Evolutionary conservation across 2,797 vertebrate genomes (phyloP).

Genomic region (Bryconaethiops microstoma): DNA sequence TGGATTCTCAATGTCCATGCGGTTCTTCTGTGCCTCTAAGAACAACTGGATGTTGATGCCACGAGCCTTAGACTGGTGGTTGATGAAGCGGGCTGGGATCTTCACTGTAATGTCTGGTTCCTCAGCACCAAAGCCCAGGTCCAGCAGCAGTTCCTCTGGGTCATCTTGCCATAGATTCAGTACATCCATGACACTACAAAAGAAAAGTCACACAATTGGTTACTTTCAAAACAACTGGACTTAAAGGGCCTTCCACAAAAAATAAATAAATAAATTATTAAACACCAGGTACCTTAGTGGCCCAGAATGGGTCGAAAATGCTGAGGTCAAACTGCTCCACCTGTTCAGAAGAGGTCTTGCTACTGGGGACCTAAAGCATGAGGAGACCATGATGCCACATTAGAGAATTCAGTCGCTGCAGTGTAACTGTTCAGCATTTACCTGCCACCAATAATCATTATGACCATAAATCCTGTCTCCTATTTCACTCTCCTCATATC

Average conservation of each 20-base stretch:
- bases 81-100: conserved; percentile 89
- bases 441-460: not conserved
- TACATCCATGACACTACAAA: conserved; percentile 77
- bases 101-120: conserved; percentile 85
- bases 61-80: conserved; percentile 80
- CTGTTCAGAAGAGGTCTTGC: conserved; percentile 69
- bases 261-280: not conserved
- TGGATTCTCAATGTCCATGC: conserved; percentile 82
- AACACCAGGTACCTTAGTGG: conserved; percentile 70
- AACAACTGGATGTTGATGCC: conserved; percentile 86
- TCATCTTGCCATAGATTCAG: conserved; percentile 83
- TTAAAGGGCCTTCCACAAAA: not conserved
- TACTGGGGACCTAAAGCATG: conserved; percentile 57
- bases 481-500: conserved; percentile 23
- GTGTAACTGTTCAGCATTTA: not conserved
- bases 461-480: conserved; percentile 2
- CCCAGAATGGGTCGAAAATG: conserved; percentile 56
- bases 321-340: conserved; percentile 74
- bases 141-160: conserved; percentile 88
- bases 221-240: not conserved
- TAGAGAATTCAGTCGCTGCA: not conserved
- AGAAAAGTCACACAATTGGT: not conserved
- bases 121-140: conserved; percentile 89
- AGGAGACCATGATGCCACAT: conserved; percentile 15
- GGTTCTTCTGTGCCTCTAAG: conserved; percentile 85